Evolutionary conservation across 2,888 invertebrate genomes (phyloP), one percentile per base, ranked within the genome.

Genomic region (Scrobipalpa costella): DNA sequence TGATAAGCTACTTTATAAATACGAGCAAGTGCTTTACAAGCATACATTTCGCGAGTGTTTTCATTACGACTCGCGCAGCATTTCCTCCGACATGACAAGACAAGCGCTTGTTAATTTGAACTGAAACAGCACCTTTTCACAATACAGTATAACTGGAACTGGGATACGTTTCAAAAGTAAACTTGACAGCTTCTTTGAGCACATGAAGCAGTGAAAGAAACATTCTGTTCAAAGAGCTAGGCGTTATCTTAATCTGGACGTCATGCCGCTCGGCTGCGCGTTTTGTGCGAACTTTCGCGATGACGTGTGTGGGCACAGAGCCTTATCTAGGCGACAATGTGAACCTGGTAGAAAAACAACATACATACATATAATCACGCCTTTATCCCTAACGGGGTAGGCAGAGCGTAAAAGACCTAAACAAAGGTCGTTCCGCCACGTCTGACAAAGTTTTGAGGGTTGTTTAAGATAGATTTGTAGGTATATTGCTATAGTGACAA

Each of bases 211-310:
- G 70, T 69, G 75, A 71, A 75, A 77, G 73, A 73, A 68, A 71
- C 75, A 70, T 75, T 76, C 73, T 71, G 73, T 74, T 66, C 76
- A 73, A 77, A 78, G 75, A 71, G 71, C 71, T 70, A 78, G 77
- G 82, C 77, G 84, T 87, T 86, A 85, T 86, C 85, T 86, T 84
- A 85, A 87, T 86, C 86, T 85, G 75, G 75, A 70, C 74, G 81
- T 77, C 80, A 81, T 80, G 79, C 76, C 76, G 76, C 59, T 50
- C 40, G 62, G 59, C 21, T 61, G 64, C 63, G 60, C 60, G 64
- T 61, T 63, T 62, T 63, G 61, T 61, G 50, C 17, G 36, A 58
- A 21, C 52, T 27, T 44, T 57, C 60, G 17, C 34, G 13, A 50
- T 60, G 62, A 65, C 63, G 49, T 50, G 33, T 61, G 63, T 11